Conservation (phyloP, 2,113 vertebrate species). For the Chaenogobius annularis region DNA sequence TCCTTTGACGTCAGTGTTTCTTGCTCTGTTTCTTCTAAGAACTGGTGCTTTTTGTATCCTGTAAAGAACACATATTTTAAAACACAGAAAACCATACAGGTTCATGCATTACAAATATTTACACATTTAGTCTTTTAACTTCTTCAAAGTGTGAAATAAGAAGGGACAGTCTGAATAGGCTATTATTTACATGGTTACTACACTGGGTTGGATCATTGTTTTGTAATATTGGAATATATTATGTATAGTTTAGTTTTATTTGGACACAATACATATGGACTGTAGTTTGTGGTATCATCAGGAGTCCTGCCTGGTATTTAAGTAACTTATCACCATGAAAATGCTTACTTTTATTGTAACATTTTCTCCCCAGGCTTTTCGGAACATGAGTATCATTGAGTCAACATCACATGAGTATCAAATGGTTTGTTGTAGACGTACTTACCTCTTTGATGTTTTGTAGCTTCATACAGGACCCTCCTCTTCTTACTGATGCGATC, state of each 20-base stretch:
- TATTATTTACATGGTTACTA: neutral
- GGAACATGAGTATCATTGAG: neutral
- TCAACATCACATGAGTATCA: neutral
- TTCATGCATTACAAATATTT: too few species aligned
- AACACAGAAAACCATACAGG: neutral
- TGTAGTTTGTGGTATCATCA: neutral
- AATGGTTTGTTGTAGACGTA: neutral
- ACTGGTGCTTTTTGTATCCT: constrained; percentile 32
- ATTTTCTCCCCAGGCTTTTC: neutral
- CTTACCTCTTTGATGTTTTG: constrained; percentile 32
- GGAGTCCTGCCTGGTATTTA: neutral
- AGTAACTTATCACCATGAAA: neutral
- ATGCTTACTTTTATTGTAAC: neutral
- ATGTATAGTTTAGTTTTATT: neutral
- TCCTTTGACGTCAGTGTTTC: constrained; percentile 33
- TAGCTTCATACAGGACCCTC: constrained; percentile 2
- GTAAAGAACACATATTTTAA: neutral
- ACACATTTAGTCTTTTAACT: too few species aligned
- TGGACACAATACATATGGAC: too few species aligned
- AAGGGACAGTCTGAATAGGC: too few species aligned
- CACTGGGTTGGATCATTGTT: neutral
- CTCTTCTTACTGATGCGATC: constrained; percentile 54
- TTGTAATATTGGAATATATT: neutral
- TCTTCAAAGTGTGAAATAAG: too few species aligned
- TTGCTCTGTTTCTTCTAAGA: constrained; percentile 19